Evolutionary conservation across 2,113 vertebrate genomes (phyloP), one percentile per base, ranked within the genome.

Genomic region (Sapajus apella): DNA sequence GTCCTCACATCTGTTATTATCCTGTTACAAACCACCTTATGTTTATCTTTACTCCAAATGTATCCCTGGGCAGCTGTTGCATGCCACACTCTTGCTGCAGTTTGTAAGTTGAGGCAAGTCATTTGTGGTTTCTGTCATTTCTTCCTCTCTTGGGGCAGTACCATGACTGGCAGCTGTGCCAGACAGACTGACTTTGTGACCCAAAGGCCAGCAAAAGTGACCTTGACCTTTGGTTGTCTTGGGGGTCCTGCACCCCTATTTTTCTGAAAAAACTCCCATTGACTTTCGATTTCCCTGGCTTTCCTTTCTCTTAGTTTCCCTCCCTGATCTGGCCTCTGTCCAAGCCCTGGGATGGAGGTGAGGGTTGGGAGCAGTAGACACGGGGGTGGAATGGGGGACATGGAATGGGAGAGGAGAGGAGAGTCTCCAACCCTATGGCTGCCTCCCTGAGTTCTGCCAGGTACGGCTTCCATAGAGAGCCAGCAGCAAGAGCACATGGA

Each of bases 251-350:
- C 20, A 18, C 18, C 84, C 84, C 85, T 94, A 93, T 81, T 92
- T 95, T 98, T 85, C 89, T 92, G 92, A 90, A 90, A 87, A 97
- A 96, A 88, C 81, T 79, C n/a, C 81, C 75, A 77, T 40, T 91
- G 83, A 84, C 70, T 40, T 47, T 55, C 23, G 35, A 68, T 23
- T 77, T 82, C 79, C 83, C 83, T 85, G 50, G 68, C 55, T 76
- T 93, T 85, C 79, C 95, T 56, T 86, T 73, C 73, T 84, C 52
- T 25, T 40, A 79, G 75, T 14, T 35, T 68, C 92, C 94, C 52
- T 93, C 80, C 72, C 83, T 93, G 79, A 27, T 1, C 43, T 91
- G 95, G 96, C 87, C 43, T 37, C 47, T 30, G 56, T 76, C 88
- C 91, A n/a, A 37, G n/a, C 17, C 47, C 91, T 11, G 50, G 73